Evolutionary conservation across 1,140 invertebrate species (phyloP).

Genomic region (Ostrea edulis): DNA sequence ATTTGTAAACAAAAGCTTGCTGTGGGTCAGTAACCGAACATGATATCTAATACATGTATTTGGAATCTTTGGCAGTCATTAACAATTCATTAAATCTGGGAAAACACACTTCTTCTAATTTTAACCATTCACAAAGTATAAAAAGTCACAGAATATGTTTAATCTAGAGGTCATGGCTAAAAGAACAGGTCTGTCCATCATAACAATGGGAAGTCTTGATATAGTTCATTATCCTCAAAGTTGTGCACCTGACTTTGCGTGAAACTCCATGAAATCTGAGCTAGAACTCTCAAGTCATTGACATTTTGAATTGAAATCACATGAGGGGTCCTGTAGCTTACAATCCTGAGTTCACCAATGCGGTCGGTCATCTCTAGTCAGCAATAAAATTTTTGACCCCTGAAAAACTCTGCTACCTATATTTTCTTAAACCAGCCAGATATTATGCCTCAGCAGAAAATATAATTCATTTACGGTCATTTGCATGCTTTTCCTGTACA

Average conservation of each 20-base stretch:
- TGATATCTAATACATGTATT: background rate
- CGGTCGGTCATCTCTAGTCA: background rate
- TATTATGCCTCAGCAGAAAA: background rate
- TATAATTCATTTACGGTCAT: background rate
- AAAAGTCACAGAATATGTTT: background rate
- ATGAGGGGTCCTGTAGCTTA: background rate
- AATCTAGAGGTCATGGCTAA: background rate
- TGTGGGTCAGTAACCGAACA: background rate
- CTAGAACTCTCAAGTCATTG: background rate
- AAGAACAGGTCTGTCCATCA: background rate
- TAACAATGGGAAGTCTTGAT: conserved; percentile 4
- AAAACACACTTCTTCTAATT: background rate
- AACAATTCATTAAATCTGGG: conserved; percentile 16
- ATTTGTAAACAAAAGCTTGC: background rate
- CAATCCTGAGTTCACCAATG: background rate
- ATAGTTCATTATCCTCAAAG: conserved; percentile 18
- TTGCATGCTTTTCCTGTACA: background rate
- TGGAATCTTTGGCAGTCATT: background rate
- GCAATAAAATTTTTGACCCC: background rate
- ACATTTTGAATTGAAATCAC: background rate
- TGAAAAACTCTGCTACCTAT: background rate
- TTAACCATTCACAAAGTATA: background rate
- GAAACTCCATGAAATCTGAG: background rate
- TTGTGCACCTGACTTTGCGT: conserved; percentile 9
- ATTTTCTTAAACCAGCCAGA: background rate